phyloP scores from a whole-genome alignment of 2,888 invertebrate genomes.

The Drosophila antonietae region DNA sequence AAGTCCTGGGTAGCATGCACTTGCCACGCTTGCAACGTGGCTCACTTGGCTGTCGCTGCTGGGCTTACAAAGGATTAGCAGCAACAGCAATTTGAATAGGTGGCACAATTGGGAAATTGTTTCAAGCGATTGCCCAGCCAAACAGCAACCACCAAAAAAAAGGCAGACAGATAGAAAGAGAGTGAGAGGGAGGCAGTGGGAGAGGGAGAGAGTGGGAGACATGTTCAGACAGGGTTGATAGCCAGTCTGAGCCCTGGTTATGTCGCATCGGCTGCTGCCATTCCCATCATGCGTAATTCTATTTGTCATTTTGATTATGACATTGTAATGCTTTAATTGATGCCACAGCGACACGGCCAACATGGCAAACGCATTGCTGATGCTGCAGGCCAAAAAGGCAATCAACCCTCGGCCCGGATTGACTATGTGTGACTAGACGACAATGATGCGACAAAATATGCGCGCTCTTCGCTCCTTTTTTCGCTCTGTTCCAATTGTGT shows the following conservation, averaged over 20 bases:
- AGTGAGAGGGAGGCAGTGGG: neutral
- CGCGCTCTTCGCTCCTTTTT: conserved; percentile 8
- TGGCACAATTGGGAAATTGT: conserved; percentile 73
- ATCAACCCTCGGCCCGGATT: conserved; percentile 64
- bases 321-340: conserved; percentile 85
- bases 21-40: conserved; percentile 54
- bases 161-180: neutral
- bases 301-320: conserved; percentile 85
- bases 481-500: conserved; percentile 13
- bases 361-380: conserved; percentile 28
- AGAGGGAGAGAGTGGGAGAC: neutral
- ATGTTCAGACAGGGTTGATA: neutral
- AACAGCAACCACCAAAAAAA: conserved; percentile 52
- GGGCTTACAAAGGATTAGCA: conserved; percentile 76
- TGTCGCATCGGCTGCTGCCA: conserved; percentile 72
- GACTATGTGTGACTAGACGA: conserved; percentile 35
- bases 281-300: conserved; percentile 84
- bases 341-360: conserved; percentile 56
- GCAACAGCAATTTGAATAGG: conserved; percentile 70
- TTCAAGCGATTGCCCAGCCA: conserved; percentile 56
- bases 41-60: conserved; percentile 54
- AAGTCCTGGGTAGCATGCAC: conserved; percentile 39
- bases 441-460: conserved; percentile 62
- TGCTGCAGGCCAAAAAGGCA: conserved; percentile 65
- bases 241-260: conserved; percentile 17